These are phyloP conservation scores for Mohoua ochrocephala DNA, from an alignment of 2,113 vertebrate genomes.

Conservation along the genomic window DNA sequence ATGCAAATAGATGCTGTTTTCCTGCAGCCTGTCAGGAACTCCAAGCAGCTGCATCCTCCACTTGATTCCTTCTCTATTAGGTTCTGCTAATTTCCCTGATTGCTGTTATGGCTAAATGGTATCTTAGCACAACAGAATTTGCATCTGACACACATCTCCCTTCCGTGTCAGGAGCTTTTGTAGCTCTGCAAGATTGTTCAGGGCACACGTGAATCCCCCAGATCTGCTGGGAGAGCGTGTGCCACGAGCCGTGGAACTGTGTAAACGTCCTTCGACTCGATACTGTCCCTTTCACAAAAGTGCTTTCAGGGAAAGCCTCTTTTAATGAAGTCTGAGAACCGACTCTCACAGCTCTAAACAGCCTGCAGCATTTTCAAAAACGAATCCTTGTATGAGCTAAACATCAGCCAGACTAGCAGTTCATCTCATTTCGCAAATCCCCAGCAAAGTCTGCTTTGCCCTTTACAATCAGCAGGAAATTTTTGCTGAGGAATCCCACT, in stretches of 20 bases:
- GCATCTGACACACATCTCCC: constrained; percentile 1
- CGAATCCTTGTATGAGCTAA: neutral
- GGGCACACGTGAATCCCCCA: neutral
- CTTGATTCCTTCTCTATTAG: constrained; percentile 20
- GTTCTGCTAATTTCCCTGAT: constrained; percentile 40
- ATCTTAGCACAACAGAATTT: constrained; percentile 5
- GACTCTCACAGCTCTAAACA: neutral
- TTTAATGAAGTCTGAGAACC: neutral
- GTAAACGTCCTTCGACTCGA: neutral
- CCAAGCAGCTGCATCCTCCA: constrained; percentile 26
- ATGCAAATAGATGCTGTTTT: constrained; percentile 29
- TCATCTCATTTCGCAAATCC: neutral
- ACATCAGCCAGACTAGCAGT: neutral
- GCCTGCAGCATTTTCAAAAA: neutral
- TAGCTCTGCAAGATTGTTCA: neutral
- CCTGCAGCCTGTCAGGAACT: constrained; percentile 6
- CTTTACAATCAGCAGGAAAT: neutral
- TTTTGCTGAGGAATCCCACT: neutral
- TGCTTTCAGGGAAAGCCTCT: neutral
- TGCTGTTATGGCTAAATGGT: constrained; percentile 39
- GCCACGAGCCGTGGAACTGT: neutral
- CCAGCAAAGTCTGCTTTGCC: neutral
- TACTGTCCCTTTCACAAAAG: neutral
- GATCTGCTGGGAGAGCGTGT: neutral
- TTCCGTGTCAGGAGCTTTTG: neutral